phyloP scores from a whole-genome alignment of 2,888 invertebrate genomes.

The Balanococcus diminutus region DNA sequence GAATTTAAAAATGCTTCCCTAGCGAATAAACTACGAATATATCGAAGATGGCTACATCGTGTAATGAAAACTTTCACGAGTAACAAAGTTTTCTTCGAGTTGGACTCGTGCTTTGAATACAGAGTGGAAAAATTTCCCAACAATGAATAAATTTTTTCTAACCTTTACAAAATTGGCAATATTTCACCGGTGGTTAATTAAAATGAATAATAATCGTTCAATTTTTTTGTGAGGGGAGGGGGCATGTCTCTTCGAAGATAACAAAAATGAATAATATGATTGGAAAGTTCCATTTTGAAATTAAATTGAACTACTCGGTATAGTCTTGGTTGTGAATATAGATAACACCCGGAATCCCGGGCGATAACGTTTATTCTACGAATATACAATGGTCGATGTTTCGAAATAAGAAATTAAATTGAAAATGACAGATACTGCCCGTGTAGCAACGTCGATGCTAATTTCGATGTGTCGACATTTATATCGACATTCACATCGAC shows the following conservation, averaged over 20 bases:
- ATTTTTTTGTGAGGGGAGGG: neutral
- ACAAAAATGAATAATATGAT: neutral
- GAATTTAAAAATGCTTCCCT: conserved; percentile 16
- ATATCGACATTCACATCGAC: no score
- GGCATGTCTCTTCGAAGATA: neutral
- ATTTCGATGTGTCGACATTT: no score
- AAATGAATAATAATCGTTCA: neutral
- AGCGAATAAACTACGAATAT: conserved; percentile 13
- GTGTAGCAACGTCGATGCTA: no score
- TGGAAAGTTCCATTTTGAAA: neutral
- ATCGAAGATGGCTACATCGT: neutral
- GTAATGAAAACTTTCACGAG: neutral
- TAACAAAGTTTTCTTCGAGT: conserved; percentile 1
- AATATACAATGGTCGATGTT: neutral
- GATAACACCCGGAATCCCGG: neutral
- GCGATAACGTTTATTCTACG: neutral
- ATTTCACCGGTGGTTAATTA: neutral
- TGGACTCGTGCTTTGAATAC: neutral
- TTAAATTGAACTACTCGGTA: neutral
- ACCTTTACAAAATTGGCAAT: neutral
- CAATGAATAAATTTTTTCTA: neutral
- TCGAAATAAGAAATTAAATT: conserved; percentile 13
- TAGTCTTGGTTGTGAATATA: neutral
- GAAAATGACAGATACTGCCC: neutral
- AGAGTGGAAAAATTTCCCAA: neutral